phyloP scores from a whole-genome alignment of 2,113 vertebrate genomes.

The Promerops cafer region DNA sequence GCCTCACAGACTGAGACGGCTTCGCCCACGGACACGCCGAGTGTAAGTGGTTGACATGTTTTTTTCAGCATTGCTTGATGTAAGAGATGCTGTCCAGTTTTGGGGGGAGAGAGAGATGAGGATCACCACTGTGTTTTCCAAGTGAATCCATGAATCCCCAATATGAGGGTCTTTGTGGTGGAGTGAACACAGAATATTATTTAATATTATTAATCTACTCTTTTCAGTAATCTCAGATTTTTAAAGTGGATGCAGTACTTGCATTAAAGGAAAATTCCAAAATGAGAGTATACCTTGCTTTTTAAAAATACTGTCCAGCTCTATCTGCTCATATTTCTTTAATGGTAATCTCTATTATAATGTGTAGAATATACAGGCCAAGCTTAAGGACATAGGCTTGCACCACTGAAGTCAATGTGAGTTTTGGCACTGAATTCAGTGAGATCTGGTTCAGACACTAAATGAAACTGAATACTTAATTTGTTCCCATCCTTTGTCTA shows the following conservation, averaged over 20 bases:
- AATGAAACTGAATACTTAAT: background rate
- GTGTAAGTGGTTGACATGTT: constrained; percentile 56
- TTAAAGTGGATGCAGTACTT: background rate
- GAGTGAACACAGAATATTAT: background rate
- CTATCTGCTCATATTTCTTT: background rate
- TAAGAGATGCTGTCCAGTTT: background rate
- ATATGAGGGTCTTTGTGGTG: background rate
- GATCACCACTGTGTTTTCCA: background rate
- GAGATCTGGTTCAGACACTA: background rate
- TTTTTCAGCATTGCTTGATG: background rate
- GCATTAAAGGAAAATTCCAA: background rate
- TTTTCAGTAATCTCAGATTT: background rate
- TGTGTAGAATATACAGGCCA: background rate
- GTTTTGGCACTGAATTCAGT: background rate
- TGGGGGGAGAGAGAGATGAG: background rate
- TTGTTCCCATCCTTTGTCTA: background rate
- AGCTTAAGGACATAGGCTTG: background rate
- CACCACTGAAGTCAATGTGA: background rate
- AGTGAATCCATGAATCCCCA: background rate
- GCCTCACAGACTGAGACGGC: constrained; percentile 82
- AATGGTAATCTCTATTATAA: background rate
- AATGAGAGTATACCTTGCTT: background rate
- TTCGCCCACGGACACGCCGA: constrained; percentile 82
- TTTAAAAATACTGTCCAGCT: background rate
- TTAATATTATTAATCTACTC: too few species aligned